These are phyloP conservation scores for Hirundo rustica DNA, from an alignment of 2,797 vertebrate species.

Conservation along the genomic window DNA sequence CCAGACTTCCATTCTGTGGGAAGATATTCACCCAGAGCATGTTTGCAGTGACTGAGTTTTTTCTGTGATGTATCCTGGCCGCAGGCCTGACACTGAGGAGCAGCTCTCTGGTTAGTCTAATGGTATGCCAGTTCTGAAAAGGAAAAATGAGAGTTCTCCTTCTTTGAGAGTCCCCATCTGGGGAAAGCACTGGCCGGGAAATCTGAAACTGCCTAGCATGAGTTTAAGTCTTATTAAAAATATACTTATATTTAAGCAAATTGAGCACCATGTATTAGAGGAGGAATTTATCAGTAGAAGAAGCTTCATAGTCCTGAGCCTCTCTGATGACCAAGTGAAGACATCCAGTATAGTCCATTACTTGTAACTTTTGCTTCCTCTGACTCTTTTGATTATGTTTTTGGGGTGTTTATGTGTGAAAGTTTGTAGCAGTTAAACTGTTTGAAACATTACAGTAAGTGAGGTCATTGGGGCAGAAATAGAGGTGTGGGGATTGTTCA, in stretches of 20 bases:
- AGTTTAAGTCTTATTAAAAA: neutral
- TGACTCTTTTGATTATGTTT: neutral
- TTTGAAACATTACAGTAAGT: conserved; percentile 2
- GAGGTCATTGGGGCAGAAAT: neutral
- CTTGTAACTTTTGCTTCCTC: neutral
- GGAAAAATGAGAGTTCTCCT: neutral
- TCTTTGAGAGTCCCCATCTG: neutral
- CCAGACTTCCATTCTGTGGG: neutral
- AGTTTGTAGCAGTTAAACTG: neutral
- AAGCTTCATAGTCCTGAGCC: neutral
- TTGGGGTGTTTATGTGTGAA: neutral
- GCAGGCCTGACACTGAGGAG: neutral
- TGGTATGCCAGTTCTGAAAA: neutral
- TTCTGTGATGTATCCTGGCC: neutral
- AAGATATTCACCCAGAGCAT: neutral
- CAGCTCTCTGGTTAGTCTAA: neutral
- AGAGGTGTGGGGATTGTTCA: neutral
- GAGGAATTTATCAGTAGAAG: neutral
- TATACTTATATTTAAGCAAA: neutral
- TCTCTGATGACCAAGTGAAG: neutral
- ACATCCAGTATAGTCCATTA: neutral
- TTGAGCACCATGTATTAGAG: neutral
- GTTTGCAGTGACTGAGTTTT: neutral
- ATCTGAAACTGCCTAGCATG: neutral
- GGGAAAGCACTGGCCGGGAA: neutral